Base-by-base conservation (phyloP, 2,888 invertebrate species). In the Entomobrya proxima region DNA sequence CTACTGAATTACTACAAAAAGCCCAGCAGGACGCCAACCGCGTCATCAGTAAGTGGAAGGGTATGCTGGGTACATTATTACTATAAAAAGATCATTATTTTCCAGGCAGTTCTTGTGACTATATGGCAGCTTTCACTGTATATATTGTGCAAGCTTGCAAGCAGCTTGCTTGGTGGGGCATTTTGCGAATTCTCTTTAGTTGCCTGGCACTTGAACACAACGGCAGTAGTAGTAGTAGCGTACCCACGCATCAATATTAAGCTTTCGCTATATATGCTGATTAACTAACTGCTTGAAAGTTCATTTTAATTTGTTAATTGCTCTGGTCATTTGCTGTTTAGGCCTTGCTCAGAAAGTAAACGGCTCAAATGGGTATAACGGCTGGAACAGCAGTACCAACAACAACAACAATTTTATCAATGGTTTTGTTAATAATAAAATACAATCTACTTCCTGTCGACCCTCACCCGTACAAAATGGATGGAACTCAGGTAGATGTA, bases 1-100 rank as follows among this genome's bases (percentile, higher is more conserved):
- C 94, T 24, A 92, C 93, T 74, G 94, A 94, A 90, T 92, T 95
- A 40, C 92, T 95, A 3, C 93, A 93, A 88, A 93, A 94, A 90
- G 93, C 93, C 77, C 92, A 94, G 86, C 92, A 92, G 88, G 94
- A 94, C 89, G 92, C 93, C 7, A 92, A 92, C 77, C 92, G 93
- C 90, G 93, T 93, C 85, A 92, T 93, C 87, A 93, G 93, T 91
- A 93, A 92, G 80, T 94, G 93, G 93, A 92, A 92, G 92, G 93
- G 93, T 93, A 91, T 80, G 78, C 75, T 74, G 61, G 37, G 69
- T 69, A 69, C 79, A 67, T 47, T 40, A 64, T 47, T 78, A 78
- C 64, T 6, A 61, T 15, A 27, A 35, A n/a, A 9, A 61, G 9
- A 40, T 40, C 21, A 37, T 44, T 27, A 27, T 18, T 13, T 64